Percentiles rank a stretch among this genome's conserved stretches.
phyloP scores from a whole-genome alignment of 1,140 invertebrate genomes.

The Diabrotica undecimpunctata region DNA sequence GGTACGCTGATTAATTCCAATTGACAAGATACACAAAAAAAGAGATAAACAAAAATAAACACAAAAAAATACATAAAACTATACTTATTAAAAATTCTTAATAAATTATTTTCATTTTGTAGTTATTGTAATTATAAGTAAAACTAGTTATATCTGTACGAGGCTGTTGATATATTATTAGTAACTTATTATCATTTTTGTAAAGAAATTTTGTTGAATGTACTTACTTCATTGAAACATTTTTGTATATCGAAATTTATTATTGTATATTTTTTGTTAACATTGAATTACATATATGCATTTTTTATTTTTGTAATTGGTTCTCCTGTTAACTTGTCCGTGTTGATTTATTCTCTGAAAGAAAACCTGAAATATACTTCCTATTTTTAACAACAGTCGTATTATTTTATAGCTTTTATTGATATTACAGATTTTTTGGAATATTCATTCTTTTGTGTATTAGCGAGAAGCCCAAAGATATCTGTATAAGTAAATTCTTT shows the following conservation, averaged over 20 bases:
- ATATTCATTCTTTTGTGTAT: too few species aligned
- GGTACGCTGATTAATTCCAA: background rate
- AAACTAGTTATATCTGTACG: constrained; percentile 29
- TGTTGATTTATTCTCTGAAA: constrained; percentile 13
- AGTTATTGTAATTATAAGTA: constrained; percentile 32
- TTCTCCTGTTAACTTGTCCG: background rate
- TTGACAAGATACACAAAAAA: background rate
- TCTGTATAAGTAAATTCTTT: too few species aligned
- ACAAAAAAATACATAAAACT: constrained; percentile 10
- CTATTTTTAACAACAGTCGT: too few species aligned
- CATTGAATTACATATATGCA: background rate
- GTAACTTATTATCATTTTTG: constrained; percentile 43
- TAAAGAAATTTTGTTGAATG: constrained; percentile 40
- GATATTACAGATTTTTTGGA: too few species aligned
- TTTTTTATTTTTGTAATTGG: constrained; percentile 3
- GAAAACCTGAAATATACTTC: too few species aligned
- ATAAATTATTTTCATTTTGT: constrained; percentile 22
- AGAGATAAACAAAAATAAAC: background rate
- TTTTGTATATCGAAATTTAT: constrained; percentile 27
- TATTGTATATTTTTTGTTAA: constrained; percentile 26
- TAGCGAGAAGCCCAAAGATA: too few species aligned
- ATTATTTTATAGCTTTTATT: too few species aligned
- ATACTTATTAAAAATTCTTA: constrained; percentile 16
- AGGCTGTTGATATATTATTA: constrained; percentile 45
- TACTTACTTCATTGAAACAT: constrained; percentile 38